Evolutionary conservation across 2,797 vertebrate genomes (phyloP), one percentile per base, ranked within the genome.

Genomic region (Hyperoplus immaculatus): DNA sequence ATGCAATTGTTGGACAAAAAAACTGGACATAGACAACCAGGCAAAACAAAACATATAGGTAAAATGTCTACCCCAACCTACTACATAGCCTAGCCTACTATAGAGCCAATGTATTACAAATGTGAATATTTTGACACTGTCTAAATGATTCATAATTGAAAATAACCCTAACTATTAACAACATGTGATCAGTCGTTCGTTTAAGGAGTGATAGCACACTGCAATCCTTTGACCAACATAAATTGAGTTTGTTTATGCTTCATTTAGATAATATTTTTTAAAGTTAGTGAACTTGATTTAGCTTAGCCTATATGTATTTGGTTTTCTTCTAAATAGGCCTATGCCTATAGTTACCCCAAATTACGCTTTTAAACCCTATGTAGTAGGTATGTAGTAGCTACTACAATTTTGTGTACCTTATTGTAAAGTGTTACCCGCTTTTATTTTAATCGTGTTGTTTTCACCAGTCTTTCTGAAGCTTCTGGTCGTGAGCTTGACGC

Each of bases 321-420:
- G 29, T 29, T 29, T 47, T 47, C 14, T 8, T 47, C 46, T 13
- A 14, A 47, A 4, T 14, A 11, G 3, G 1, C 46, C 6, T 0
- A 10, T 45, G 43, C 6, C 10, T 7, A 7, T 6, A 4, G 41
- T 39, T 29, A 1, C 9, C 1, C 6, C 4, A 39, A 41, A 54
- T 6, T 0, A 4, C 1, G 1, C 61, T 79, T 65, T 82, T 83
- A 87, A n/a, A n/a, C n/a, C n/a, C n/a, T n/a, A n/a, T n/a, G n/a
- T n/a, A n/a, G n/a, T n/a, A n/a, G n/a, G n/a, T n/a, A n/a, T n/a
- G n/a, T n/a, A n/a, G n/a, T n/a, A n/a, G n/a, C n/a, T n/a, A n/a
- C n/a, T n/a, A n/a, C n/a, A n/a, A n/a, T n/a, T n/a, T n/a, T n/a
- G n/a, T n/a, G n/a, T n/a, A n/a, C n/a, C n/a, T n/a, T n/a, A n/a